phyloP scores from a whole-genome alignment of 1,140 invertebrate species.

The Oedothorax gibbosus region DNA sequence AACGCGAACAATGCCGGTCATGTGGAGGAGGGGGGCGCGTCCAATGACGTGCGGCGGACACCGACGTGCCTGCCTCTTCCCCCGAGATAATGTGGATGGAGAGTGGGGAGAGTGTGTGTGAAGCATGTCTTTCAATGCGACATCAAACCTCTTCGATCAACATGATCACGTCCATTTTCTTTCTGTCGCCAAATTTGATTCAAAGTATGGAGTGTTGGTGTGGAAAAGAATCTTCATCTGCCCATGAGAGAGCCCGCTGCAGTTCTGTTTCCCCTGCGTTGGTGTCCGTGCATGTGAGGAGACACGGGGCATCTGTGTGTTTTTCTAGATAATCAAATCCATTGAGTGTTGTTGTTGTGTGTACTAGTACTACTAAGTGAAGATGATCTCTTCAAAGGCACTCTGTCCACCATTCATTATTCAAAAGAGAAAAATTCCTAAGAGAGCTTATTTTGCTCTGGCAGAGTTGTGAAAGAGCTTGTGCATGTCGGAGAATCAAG shows the following conservation, averaged over 20 bases:
- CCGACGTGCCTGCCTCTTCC: slow-evolving; percentile 6
- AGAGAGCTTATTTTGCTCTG: slow-evolving; percentile 61
- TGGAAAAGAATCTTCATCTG: no score
- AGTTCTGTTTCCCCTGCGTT: no score
- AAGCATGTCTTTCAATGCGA: neutral
- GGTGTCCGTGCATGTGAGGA: no score
- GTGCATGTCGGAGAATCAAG: slow-evolving; percentile 60
- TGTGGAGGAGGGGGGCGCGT: no score
- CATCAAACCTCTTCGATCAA: no score
- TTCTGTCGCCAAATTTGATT: no score
- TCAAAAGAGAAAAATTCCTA: slow-evolving; percentile 59
- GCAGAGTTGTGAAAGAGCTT: slow-evolving; percentile 59
- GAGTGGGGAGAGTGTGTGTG: neutral
- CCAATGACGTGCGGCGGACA: no score
- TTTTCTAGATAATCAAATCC: slow-evolving; percentile 61
- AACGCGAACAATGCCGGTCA: no score
- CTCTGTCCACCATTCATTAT: slow-evolving; percentile 59
- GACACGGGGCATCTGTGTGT: neutral
- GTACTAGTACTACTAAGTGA: slow-evolving; percentile 24
- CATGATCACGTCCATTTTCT: no score
- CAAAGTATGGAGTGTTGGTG: no score
- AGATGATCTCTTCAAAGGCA: slow-evolving; percentile 52
- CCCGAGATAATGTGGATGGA: slow-evolving; percentile 2
- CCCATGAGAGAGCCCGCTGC: no score
- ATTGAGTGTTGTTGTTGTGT: slow-evolving; percentile 49